Evolutionary conservation across 2,113 vertebrate species (phyloP), one percentile per base, ranked within the genome.

Genomic region (Murina feae): DNA sequence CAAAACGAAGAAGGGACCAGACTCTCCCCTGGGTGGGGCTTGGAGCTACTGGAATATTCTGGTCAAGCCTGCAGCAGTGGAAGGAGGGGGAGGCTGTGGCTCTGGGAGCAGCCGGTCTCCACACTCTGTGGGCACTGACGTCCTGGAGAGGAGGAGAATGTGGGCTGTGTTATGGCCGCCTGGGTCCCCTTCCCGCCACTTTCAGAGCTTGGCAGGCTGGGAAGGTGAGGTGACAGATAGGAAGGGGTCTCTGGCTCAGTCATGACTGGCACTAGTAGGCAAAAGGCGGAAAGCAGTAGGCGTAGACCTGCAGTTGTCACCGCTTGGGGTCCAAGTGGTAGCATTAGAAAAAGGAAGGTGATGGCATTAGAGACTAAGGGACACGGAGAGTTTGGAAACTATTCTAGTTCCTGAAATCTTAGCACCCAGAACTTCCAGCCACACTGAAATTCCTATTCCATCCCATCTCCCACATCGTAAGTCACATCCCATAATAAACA

Each of bases 81-180:
- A 42, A 30, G 47, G 47, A 78, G 17, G 13, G 49, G 14, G 30
- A 32, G 11, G 32, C 11, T 71, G 6, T 49, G 32, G 11, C 32
- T 42, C 4, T 3, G 30, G 28, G 63, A 42, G 9, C 83, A 51
- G 12, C 49, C 8, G 6, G 35, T 68, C 39, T 74, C 79, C 55
- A 49, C 4, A 39, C 9, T 23, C 9, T 28, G 65, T 55, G 69
- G 37, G 35, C 10, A 4, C 66, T 9, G 23, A 11, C 39, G 69
- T 32, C 9, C 7, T 42, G 1, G 30, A 91, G 60, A 21, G 90
- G 60, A 21, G 90, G 55, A 83, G 37, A 18, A 55, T 14, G 8
- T 0, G 5, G 20, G 21, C 9, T 37, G 0, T 7, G 28, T 9
- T 25, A 42, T 2, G 20, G 30, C 3, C 16, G 53, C 35, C 58